Conservation (phyloP, 2,113 vertebrate genomes). For the Prochilodus magdalenae region DNA sequence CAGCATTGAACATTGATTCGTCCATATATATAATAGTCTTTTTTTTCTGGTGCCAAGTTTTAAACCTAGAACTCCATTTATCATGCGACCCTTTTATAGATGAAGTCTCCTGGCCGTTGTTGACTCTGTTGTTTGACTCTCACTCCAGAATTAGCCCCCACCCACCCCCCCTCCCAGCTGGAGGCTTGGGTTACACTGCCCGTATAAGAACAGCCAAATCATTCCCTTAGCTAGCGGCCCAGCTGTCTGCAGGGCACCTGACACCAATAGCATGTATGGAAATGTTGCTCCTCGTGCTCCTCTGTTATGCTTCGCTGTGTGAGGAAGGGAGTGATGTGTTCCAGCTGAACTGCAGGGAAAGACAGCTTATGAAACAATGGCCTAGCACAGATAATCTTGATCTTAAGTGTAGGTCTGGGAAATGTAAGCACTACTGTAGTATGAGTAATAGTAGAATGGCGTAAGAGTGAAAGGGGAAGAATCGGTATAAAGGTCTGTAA, state of each 20-base stretch:
- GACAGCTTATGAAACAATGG: conserved; percentile 5
- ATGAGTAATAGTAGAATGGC: too few species aligned
- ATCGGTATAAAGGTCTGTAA: not conserved
- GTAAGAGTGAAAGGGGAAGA: not conserved
- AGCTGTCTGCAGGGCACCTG: conserved; percentile 37
- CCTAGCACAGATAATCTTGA: not conserved
- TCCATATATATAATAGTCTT: not conserved
- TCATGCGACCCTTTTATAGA: conserved; percentile 17
- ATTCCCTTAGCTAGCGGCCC: conserved; percentile 32
- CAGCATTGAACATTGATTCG: not conserved
- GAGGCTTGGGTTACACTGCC: conserved; percentile 63
- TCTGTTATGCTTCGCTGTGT: conserved; percentile 18
- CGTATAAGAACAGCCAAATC: conserved; percentile 57
- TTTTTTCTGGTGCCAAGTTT: not conserved
- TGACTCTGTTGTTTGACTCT: conserved; percentile 34
- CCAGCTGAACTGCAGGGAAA: not conserved
- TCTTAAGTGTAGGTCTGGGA: not conserved
- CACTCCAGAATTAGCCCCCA: conserved; percentile 62
- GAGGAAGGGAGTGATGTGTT: not conserved
- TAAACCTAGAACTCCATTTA: not conserved
- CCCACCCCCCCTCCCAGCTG: too few species aligned
- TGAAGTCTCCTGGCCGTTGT: conserved; percentile 27
- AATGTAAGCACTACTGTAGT: not conserved
- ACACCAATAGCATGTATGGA: conserved; percentile 47
- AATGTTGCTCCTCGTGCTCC: conserved; percentile 34